Base-by-base conservation (phyloP, 2,888 invertebrate species). In the Buathra laborator region DNA sequence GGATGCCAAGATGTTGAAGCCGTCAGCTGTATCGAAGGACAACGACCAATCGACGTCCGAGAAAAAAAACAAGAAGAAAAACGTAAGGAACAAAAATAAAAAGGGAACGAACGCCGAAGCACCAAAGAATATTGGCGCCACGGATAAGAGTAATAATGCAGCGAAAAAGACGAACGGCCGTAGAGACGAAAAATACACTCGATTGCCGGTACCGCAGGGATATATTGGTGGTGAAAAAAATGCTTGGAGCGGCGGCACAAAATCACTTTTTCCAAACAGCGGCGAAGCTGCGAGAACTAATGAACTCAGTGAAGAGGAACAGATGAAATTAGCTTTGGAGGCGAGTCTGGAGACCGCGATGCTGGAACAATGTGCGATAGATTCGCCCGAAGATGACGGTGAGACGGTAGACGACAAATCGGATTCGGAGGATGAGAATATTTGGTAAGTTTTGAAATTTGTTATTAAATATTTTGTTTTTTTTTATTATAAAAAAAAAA, bases 291-390 rank as follows among this genome's bases (percentile, higher is more conserved):
- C 75, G 12, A 71, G 68, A 5, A n/a, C 77, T 9, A 74, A 86
- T 19, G 76, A 79, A 59, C 1, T 71, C 12, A 81, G 83, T 7
- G 85, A 89, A 9, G 85, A 87, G 12, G 89, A 89, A 7, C 71
- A 85, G 64, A 16, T 88, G 2, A 78, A 68, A 7, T 43, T 48
- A 37, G 88, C 87, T 7, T 10, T 88, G 2, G 67, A 37, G 4
- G 87, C 88, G 64, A 89, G 87, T 68, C 76, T 86, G 24, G 59
- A 51, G 6, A 86, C 82, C 6, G 80, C 83, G 14, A 78, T 84
- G 10, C 6, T 76, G 12, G 82, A 85, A 16, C 59, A 44, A 9
- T 71, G 51, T 51, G 72, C n/a, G 0, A 37, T 56, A 3, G 43
- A 48, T 19, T 19, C 16, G n/a, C 1, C 16, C 1, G 19, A 32